These are phyloP conservation scores for Falco peregrinus DNA, from an alignment of 2,797 vertebrate genomes.

Conservation along the genomic window DNA sequence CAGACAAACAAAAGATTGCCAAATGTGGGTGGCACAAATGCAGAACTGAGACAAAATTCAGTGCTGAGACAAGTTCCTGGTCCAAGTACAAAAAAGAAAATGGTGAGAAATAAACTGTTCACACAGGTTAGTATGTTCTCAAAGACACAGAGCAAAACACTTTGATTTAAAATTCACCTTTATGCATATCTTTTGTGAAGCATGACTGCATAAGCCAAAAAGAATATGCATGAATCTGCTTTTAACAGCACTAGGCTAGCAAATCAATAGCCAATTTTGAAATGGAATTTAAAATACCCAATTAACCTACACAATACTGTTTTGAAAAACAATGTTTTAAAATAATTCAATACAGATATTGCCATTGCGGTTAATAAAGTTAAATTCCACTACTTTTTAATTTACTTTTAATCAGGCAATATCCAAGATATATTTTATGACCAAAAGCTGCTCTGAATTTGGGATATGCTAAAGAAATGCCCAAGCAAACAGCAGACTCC, in stretches of 20 bases:
- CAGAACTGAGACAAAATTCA: not conserved
- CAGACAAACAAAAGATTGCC: not conserved
- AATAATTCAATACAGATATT: not conserved
- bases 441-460: not conserved
- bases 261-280: conserved; percentile 64
- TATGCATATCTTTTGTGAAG: not conserved
- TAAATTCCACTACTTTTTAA: not conserved
- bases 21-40: not conserved
- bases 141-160: not conserved
- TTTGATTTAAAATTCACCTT: conserved; percentile 37
- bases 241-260: not conserved
- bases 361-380: not conserved
- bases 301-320: not conserved
- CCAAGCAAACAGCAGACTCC: not conserved
- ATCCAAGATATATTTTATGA: not conserved
- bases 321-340: not conserved
- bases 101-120: not conserved
- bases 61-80: not conserved
- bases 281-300: not conserved
- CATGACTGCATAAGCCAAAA: not conserved
- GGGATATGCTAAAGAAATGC: not conserved
- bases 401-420: not conserved
- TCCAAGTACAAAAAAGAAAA: not conserved
- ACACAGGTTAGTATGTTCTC: not conserved
- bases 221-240: not conserved